Base-by-base conservation (phyloP, 2,797 vertebrate genomes). In the Scarus forsteni region DNA sequence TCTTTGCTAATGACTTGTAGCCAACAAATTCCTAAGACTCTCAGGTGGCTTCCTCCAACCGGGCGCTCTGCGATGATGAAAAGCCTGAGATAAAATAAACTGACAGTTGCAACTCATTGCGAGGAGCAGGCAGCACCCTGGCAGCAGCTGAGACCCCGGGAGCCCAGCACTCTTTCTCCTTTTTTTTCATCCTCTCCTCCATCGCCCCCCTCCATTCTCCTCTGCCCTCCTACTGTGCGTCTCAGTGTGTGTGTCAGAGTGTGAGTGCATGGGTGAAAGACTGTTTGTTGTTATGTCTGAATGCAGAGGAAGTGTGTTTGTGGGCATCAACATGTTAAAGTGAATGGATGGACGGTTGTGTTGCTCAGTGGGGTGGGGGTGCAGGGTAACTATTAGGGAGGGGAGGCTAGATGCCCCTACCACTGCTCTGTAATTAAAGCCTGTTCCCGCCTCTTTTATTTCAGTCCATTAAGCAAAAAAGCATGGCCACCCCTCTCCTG, bases 31-130 rank as follows among this genome's bases (percentile, higher is more conserved):
- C 95, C 95, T 94, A 92, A 94, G 95, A 95, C 96, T 98, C 97
- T 98, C 96, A 96, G 97, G 97, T 98, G 96, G 95, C 95, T 96
- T 96, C 95, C 94, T 94, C 94, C 94, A 91, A 95, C 95, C 95
- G 93, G 96, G 95, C 96, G 95, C 93, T 94, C 94, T 92, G 92
- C 90, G 81, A 95, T 98, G 98, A 99, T 99, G 96, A 99, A 99
- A 99, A 97, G 97, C 93, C 93, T 89, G 91, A 96, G 96, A 96
- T 98, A 97, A 99, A 97, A 98, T 96, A 96, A 97, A 96, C 96
- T 98, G 98, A 98, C 97, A 98, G 97, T 97, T 97, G 96, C 96
- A 97, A 96, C 97, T 97, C 96, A 95, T 96, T 90, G 95, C 91
- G 94, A 94, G 93, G 94, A 96, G 95, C 95, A 96, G 92, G 94